Evolutionary conservation across 2,888 invertebrate species (phyloP).

Genomic region (Pterostichus niger): DNA sequence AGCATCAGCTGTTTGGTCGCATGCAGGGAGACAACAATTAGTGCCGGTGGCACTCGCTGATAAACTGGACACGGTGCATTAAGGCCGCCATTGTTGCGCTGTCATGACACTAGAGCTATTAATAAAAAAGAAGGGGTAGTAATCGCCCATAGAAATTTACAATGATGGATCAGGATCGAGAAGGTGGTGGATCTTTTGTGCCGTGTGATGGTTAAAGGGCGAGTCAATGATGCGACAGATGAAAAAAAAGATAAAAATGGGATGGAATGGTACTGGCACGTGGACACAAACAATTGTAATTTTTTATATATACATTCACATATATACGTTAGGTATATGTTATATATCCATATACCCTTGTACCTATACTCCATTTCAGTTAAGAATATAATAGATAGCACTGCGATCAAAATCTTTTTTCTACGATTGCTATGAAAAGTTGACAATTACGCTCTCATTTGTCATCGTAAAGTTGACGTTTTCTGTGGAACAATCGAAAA

Average conservation of each 20-base stretch:
- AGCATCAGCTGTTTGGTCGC: background rate
- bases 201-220: constrained; percentile 31
- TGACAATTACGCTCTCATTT: too few relatives aligned
- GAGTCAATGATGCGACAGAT: constrained; percentile 8
- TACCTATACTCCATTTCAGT: too few relatives aligned
- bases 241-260: constrained; percentile 17
- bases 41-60: constrained; percentile 13
- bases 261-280: background rate
- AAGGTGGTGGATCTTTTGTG: constrained; percentile 33
- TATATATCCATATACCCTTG: too few relatives aligned
- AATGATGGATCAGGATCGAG: constrained; percentile 31
- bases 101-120: constrained; percentile 23
- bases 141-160: constrained; percentile 39
- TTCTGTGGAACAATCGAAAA: too few relatives aligned
- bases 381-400: too few relatives aligned
- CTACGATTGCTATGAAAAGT: too few relatives aligned
- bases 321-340: too few relatives aligned
- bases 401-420: too few relatives aligned
- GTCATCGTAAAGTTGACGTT: too few relatives aligned
- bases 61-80: constrained; percentile 45
- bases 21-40: constrained; percentile 23
- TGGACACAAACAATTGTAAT: background rate
- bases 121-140: constrained; percentile 44
- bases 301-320: background rate
- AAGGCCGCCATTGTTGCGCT: constrained; percentile 37